These are phyloP conservation scores for Papilio protenor DNA, from an alignment of 2,888 invertebrate genomes.

Conservation along the genomic window DNA sequence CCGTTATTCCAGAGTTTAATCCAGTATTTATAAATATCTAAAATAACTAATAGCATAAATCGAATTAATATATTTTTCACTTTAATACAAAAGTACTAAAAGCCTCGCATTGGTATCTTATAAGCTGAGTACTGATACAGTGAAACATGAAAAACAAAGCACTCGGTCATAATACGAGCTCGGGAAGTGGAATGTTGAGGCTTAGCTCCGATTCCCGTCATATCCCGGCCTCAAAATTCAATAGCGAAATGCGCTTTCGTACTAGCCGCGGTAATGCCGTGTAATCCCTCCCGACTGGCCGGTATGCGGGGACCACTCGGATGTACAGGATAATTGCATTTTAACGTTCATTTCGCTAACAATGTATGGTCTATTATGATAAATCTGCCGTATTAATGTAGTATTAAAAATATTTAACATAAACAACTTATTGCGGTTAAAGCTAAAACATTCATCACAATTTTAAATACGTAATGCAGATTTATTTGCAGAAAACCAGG, in stretches of 20 bases:
- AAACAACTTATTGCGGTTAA: no score
- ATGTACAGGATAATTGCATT: conserved; percentile 28
- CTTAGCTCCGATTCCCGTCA: conserved; percentile 33
- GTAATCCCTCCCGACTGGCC: conserved; percentile 36
- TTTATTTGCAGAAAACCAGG: no score
- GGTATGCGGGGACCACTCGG: neutral
- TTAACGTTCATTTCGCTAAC: conserved; percentile 15
- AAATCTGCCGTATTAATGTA: neutral
- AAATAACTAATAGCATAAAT: neutral
- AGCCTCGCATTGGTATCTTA: neutral
- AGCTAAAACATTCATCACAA: no score
- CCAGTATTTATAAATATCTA: no score
- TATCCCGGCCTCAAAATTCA: conserved; percentile 35
- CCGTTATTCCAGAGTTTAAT: neutral
- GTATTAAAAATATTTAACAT: no score
- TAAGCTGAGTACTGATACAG: neutral
- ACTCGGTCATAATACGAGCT: conserved; percentile 18
- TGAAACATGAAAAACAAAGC: conserved; percentile 18
- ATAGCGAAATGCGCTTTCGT: conserved; percentile 36
- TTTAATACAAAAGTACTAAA: neutral
- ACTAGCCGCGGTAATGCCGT: conserved; percentile 20
- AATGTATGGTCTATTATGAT: neutral
- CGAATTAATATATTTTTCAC: neutral
- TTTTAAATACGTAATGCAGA: no score
- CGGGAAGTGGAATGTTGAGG: conserved; percentile 26